Evolutionary conservation across 2,797 vertebrate genomes (phyloP).

Genomic region (Etheostoma perlongum): DNA sequence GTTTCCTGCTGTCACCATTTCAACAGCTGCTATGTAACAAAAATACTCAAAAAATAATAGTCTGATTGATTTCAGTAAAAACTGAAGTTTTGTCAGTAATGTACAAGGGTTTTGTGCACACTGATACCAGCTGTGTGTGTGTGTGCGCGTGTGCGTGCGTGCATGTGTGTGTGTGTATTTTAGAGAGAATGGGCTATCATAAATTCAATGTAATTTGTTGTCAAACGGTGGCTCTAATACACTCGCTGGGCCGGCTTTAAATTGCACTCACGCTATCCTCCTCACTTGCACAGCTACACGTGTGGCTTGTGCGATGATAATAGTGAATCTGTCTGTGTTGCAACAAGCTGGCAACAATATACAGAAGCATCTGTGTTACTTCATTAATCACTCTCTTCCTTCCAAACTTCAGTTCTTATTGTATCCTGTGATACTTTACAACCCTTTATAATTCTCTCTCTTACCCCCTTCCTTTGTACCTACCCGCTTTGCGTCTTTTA

Average conservation of each 20-base stretch:
- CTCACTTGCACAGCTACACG: slow-evolving; percentile 36
- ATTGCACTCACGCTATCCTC: slow-evolving; percentile 28
- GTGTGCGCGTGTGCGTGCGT: background rate
- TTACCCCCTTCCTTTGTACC: background rate
- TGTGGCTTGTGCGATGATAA: slow-evolving; percentile 43
- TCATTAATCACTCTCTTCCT: slow-evolving; percentile 30
- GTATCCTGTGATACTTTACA: slow-evolving; percentile 8
- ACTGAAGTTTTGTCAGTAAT: slow-evolving; percentile 58
- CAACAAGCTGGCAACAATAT: slow-evolving; percentile 35
- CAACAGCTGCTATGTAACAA: slow-evolving; percentile 22
- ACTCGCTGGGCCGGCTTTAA: background rate
- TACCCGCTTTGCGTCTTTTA: slow-evolving; percentile 21
- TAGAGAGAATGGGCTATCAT: slow-evolving; percentile 32
- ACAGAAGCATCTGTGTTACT: slow-evolving; percentile 51
- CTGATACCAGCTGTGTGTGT: slow-evolving; percentile 43
- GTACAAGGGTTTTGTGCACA: slow-evolving; percentile 42
- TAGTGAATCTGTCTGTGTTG: slow-evolving; percentile 52
- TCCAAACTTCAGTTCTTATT: slow-evolving; percentile 31
- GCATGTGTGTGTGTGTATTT: slow-evolving; percentile 22
- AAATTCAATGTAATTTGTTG: slow-evolving; percentile 43
- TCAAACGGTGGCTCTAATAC: slow-evolving; percentile 46
- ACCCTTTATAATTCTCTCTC: slow-evolving; percentile 15
- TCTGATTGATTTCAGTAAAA: slow-evolving; percentile 54
- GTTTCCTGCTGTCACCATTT: slow-evolving; percentile 17
- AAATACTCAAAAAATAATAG: slow-evolving; percentile 18